Evolutionary conservation across 1,140 invertebrate genomes (phyloP), one percentile per base, ranked within the genome.

Genomic region (Heterodera schachtii): DNA sequence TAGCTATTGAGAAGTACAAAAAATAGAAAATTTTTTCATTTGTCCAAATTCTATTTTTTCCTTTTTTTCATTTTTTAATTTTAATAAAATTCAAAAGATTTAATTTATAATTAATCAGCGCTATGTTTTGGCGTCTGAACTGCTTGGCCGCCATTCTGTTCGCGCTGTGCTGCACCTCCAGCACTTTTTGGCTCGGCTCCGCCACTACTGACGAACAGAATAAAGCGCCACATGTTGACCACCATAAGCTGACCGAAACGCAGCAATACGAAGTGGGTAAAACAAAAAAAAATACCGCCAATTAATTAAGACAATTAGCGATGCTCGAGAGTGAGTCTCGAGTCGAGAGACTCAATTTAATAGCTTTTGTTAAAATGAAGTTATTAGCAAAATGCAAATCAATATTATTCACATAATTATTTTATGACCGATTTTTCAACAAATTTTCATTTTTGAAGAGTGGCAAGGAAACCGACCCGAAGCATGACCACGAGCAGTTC

Each of bases 381-480:
- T 11, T 7, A 16, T 75, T 47, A 11, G 21, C 49, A 44, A 31
- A 31, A 13, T 44, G 41, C 49, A 9, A 75, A 16, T 0, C 5
- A 47, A n/a, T 74, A 41, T 74, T 43, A 49, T 57, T 64, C 64
- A 52, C 60, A 1, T 5, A 13, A 52, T 52, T 5, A 52, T 16
- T 82, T 41, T 5, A 16, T 41, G 43, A 4, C 8, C 19, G 41
- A 44, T 43, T 73, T 73, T 11, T 6, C 3, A 19, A 44, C n/a
- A 49, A 78, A 76, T 43, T 60, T 57, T 47, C n/a, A 44, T 64
- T 79, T 79, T 64, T 69, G 67, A 96, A 90, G 94, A 94, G 31
- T 31, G 31, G 31, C 31, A 31, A 31, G 31, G 31, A 31, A 31
- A 31, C 31, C 31, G 31, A 31, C 31, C 31, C 31, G 31, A 31